Base-by-base conservation (phyloP, 2,888 invertebrate species). In the Tetramorium bicarinatum region DNA sequence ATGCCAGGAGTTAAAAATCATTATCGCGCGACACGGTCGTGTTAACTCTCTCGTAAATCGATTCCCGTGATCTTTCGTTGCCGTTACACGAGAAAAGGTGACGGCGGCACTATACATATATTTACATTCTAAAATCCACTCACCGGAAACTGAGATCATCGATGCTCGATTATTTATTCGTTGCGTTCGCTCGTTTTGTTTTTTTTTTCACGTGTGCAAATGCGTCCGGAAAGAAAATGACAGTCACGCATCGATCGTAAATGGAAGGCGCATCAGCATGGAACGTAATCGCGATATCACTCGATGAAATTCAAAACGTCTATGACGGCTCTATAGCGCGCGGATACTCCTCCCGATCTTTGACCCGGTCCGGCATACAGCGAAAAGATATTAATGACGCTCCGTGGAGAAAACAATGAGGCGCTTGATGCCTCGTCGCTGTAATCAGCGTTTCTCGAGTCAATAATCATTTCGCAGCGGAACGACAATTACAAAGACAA, bases 401-500 rank as follows among this genome's bases (percentile, higher is more conserved):
- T 25, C 49, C 71, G 34, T 38, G 82, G 61, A 61, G 80, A 77
- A 54, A 67, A 89, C 89, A 88, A 88, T 88, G 85, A 87, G 83
- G 25, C 47, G 47, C 72, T 85, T 74, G 83, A 87, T 83, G 74
- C 76, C 82, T 83, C 87, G 80, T 88, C 90, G 88, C 87, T 89
- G 86, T 91, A 91, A 91, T 93, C 89, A 89, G 89, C 89, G 84
- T 84, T 88, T 85, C 88, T 82, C 88, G 85, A 88, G 90, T 90
- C 92, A 91, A 93, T 93, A 91, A 92, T 91, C 91, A 87, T 87
- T 87, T 82, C 88, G 76, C 85, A 88, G 77, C 83, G 86, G 87
- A 85, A 83, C 87, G 77, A 88, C 88, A 91, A 93, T 93, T 93
- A 93, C 90, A 87, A 64, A 90, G 90, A 93, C 93, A 93, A 93